Conservation (phyloP, 1,140 invertebrate species). For the Cylas formicarius region DNA sequence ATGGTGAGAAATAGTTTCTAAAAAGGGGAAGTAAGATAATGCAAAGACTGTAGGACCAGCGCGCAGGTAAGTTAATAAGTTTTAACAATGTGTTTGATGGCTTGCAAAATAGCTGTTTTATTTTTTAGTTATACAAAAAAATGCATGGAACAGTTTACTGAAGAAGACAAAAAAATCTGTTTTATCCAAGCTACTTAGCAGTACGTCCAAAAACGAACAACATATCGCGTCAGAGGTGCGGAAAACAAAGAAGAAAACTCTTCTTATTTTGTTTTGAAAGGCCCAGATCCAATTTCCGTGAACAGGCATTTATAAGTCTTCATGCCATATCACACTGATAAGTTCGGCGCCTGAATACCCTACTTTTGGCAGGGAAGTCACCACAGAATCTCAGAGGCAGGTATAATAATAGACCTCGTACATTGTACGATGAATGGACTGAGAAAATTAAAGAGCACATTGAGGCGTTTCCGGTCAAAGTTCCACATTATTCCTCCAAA, state of each 20-base stretch:
- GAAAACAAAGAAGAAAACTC: constrained; percentile 12
- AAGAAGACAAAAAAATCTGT: constrained; percentile 16
- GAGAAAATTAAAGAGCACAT: constrained; percentile 23
- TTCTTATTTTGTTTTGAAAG: constrained; percentile 16
- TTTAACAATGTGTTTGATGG: no score
- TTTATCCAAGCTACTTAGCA: constrained; percentile 14
- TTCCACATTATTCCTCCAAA: constrained; percentile 22
- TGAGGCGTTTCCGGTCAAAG: constrained; percentile 19
- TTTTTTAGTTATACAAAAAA: constrained; percentile 21
- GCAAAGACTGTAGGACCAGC: constrained; percentile 10
- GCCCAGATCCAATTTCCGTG: constrained; percentile 10
- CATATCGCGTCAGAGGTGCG: constrained; percentile 6
- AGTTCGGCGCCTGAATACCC: constrained; percentile 19
- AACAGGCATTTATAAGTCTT: constrained; percentile 15
- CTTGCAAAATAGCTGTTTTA: constrained; percentile 1
- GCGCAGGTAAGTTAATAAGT: constrained; percentile 9
- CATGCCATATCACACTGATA: constrained; percentile 18
- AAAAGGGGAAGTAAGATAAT: constrained; percentile 1
- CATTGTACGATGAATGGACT: constrained; percentile 8
- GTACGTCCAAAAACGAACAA: constrained; percentile 25
- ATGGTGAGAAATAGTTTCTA: no score
- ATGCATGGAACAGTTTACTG: constrained; percentile 19
- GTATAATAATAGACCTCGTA: constrained; percentile 19
- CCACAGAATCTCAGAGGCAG: constrained; percentile 19
- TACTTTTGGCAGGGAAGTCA: constrained; percentile 14